These are phyloP conservation scores for Lasioglossum leucozonium DNA, from an alignment of 2,888 invertebrate species.

Conservation along the genomic window DNA sequence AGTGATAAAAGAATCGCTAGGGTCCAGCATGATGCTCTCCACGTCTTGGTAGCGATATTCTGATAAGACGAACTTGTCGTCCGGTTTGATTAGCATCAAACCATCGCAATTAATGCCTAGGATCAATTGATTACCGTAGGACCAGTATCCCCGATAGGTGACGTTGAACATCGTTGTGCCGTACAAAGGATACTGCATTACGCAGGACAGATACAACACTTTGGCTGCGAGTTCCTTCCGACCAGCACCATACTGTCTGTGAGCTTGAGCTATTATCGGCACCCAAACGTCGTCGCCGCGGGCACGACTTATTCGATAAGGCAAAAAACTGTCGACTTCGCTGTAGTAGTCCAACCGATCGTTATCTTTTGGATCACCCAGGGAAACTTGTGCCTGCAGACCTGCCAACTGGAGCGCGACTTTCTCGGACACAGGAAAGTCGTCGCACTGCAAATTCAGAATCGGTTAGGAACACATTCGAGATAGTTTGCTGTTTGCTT, in stretches of 20 bases:
- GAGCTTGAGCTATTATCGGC: constrained; percentile 94
- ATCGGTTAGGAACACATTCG: not conserved
- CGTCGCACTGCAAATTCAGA: constrained; percentile 90
- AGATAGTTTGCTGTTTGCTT: not conserved
- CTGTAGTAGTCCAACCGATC: constrained; percentile 94
- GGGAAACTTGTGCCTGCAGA: constrained; percentile 96
- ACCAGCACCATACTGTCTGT: constrained; percentile 96
- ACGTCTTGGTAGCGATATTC: constrained; percentile 96
- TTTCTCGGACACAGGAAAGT: constrained; percentile 97
- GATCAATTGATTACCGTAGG: constrained; percentile 90
- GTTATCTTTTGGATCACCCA: constrained; percentile 93
- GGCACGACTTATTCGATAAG: constrained; percentile 92
- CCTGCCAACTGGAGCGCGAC: constrained; percentile 97
- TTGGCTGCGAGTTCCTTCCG: constrained; percentile 96
- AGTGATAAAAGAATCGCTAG: constrained; percentile 96
- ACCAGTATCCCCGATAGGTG: constrained; percentile 97
- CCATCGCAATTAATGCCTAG: constrained; percentile 96
- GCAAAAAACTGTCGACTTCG: constrained; percentile 95
- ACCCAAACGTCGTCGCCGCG: constrained; percentile 94
- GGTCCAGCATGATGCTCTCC: constrained; percentile 95
- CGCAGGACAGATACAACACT: constrained; percentile 96
- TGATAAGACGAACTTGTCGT: constrained; percentile 95
- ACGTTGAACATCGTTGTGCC: constrained; percentile 95
- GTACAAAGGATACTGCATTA: constrained; percentile 98
- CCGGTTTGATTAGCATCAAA: constrained; percentile 94